Percentiles rank a stretch among this genome's conserved stretches.
These are phyloP conservation scores for Pheosia gnoma DNA, from an alignment of 2,888 invertebrate genomes.

Conservation along the genomic window DNA sequence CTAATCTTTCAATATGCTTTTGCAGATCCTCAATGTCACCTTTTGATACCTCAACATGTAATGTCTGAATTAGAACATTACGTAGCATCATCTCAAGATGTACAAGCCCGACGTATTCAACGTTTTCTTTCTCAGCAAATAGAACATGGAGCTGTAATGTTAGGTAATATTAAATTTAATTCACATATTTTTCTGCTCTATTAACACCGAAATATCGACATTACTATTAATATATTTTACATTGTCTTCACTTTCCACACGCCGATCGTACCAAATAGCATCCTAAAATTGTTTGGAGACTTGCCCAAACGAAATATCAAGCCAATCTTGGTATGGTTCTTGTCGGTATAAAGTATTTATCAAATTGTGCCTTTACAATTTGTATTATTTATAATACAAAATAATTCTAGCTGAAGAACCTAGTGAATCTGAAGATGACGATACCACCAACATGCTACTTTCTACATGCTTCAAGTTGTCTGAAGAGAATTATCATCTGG, in stretches of 20 bases:
- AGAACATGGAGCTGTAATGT: slow-evolving; percentile 42
- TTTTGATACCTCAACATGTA: slow-evolving; percentile 57
- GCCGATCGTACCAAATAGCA: too few species aligned
- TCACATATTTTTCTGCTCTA: too few species aligned
- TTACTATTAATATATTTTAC: too few species aligned
- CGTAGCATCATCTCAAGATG: slow-evolving; percentile 24
- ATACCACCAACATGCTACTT: slow-evolving; percentile 28
- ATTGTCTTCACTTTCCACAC: too few species aligned
- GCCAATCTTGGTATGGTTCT: too few species aligned
- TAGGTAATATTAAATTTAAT: slow-evolving; percentile 44
- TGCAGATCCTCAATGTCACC: slow-evolving; percentile 59
- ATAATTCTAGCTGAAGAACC: slow-evolving; percentile 13
- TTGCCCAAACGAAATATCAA: too few species aligned
- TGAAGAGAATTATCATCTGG: slow-evolving; percentile 50
- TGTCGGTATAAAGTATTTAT: too few species aligned
- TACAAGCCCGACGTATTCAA: slow-evolving; percentile 48
- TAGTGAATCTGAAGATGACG: slow-evolving; percentile 8
- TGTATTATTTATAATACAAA: background rate
- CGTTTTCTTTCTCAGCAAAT: slow-evolving; percentile 53
- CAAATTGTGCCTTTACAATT: too few species aligned
- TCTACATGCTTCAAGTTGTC: slow-evolving; percentile 45
- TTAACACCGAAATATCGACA: too few species aligned
- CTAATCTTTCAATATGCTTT: slow-evolving; percentile 12
- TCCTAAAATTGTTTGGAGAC: too few species aligned
- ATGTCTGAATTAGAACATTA: slow-evolving; percentile 31